A percentile compares a stretch with the other conserved stretches of the same genome.
Evolutionary conservation across 2,797 vertebrate genomes (phyloP).

Genomic region (Thamnophis elegans): DNA sequence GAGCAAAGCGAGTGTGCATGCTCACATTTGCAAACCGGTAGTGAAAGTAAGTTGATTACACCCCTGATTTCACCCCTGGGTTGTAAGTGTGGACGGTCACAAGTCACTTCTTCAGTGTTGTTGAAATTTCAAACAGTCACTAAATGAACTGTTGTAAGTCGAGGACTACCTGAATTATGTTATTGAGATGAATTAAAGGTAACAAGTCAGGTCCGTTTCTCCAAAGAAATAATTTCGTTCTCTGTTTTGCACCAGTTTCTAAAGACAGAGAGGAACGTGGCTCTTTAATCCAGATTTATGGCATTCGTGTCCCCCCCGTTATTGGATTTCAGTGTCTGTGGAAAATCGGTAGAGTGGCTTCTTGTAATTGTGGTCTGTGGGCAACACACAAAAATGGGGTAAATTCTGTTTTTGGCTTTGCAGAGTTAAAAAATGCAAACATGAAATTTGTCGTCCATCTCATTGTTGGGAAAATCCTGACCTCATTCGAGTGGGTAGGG

Average conservation of each 20-base stretch:
- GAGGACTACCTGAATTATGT: not conserved
- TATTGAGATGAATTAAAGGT: not conserved
- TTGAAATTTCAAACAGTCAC: too few species aligned
- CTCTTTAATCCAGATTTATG: not conserved
- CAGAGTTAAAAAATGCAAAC: not conserved
- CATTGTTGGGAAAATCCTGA: not conserved
- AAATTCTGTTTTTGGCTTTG: not conserved
- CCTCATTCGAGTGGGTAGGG: not conserved
- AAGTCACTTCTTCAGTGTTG: not conserved
- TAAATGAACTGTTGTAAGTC: too few species aligned
- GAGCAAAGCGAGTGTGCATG: too few species aligned
- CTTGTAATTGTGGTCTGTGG: not conserved
- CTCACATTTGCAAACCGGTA: too few species aligned
- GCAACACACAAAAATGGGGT: not conserved
- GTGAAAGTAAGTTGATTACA: too few species aligned
- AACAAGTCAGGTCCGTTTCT: not conserved
- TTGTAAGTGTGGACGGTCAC: not conserved
- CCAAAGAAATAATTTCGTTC: not conserved
- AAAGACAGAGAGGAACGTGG: not conserved
- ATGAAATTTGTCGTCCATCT: not conserved
- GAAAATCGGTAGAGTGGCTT: not conserved
- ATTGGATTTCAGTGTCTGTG: not conserved
- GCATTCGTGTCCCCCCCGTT: rapidly evolving
- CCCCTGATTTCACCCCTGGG: too few species aligned
- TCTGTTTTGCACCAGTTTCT: not conserved